These are phyloP conservation scores for Lepilemur septentrionalis DNA, from an alignment of 2,797 vertebrate genomes.

Conservation along the genomic window DNA sequence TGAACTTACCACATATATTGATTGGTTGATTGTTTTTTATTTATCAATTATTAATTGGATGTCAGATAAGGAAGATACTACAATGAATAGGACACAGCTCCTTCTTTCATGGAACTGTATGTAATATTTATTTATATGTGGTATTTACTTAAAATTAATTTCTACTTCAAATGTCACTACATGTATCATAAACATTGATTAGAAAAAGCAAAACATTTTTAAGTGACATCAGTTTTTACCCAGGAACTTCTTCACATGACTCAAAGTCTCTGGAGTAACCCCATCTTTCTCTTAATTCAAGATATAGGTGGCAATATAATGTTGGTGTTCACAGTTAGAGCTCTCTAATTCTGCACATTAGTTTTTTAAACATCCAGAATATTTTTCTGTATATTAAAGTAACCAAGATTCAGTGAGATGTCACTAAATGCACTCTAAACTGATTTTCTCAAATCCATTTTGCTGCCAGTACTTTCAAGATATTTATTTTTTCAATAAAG, in stretches of 20 bases:
- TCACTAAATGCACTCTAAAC: background rate
- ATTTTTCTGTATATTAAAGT: background rate
- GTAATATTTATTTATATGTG: background rate
- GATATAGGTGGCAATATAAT: background rate
- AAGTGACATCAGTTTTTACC: background rate
- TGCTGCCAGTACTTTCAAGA: background rate
- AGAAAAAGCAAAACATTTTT: background rate
- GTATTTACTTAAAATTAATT: background rate
- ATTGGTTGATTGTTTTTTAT: background rate
- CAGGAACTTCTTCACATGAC: background rate
- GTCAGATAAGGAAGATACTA: background rate
- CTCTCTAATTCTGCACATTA: background rate
- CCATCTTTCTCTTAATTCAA: background rate
- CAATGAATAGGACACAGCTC: background rate
- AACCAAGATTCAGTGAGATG: background rate
- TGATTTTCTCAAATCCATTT: background rate
- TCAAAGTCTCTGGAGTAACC: background rate
- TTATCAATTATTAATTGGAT: background rate
- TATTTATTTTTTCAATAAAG: background rate
- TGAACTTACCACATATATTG: background rate
- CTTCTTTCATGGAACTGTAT: background rate
- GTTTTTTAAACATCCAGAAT: background rate
- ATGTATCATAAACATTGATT: background rate
- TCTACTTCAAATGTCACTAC: background rate
- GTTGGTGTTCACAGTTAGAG: background rate